Evolutionary conservation across 2,113 vertebrate genomes (phyloP).

Genomic region (Carettochelys insculpta): DNA sequence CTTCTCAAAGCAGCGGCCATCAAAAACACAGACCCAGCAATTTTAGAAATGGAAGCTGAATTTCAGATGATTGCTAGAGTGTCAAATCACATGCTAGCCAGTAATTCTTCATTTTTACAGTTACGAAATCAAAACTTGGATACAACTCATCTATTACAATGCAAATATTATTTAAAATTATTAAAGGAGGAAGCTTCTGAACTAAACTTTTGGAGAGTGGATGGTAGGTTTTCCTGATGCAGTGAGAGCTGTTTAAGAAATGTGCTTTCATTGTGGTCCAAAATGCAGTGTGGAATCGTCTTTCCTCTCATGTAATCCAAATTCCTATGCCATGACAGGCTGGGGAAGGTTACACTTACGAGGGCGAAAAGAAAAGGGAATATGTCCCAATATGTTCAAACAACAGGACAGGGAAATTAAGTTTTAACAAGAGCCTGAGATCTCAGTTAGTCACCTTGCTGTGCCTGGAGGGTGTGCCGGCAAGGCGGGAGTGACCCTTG

Average conservation of each 20-base stretch:
- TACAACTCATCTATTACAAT: not conserved
- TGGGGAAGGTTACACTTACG: not conserved
- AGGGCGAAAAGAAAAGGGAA: not conserved
- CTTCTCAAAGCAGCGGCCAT: not conserved
- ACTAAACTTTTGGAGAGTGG: not conserved
- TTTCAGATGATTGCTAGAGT: not conserved
- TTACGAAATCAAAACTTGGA: not conserved
- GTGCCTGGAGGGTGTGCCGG: not conserved
- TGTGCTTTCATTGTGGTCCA: not conserved
- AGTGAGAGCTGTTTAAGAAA: not conserved
- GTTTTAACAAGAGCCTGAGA: not conserved
- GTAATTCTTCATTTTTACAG: not conserved
- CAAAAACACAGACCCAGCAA: not conserved
- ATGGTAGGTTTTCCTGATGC: not conserved
- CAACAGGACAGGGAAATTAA: not conserved
- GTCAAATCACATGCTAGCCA: not conserved
- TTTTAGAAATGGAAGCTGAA: not conserved
- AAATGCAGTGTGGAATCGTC: not conserved
- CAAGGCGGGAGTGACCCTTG: not conserved
- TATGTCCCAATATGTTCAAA: not conserved
- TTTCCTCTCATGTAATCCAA: not conserved
- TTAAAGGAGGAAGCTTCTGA: not conserved
- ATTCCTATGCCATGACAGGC: not conserved
- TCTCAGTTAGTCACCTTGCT: not conserved
- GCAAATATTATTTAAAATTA: not conserved